Percentiles rank a stretch among this genome's conserved stretches.
These are phyloP conservation scores for Recurvirostra avosetta DNA, from an alignment of 2,113 vertebrate genomes.

Conservation along the genomic window DNA sequence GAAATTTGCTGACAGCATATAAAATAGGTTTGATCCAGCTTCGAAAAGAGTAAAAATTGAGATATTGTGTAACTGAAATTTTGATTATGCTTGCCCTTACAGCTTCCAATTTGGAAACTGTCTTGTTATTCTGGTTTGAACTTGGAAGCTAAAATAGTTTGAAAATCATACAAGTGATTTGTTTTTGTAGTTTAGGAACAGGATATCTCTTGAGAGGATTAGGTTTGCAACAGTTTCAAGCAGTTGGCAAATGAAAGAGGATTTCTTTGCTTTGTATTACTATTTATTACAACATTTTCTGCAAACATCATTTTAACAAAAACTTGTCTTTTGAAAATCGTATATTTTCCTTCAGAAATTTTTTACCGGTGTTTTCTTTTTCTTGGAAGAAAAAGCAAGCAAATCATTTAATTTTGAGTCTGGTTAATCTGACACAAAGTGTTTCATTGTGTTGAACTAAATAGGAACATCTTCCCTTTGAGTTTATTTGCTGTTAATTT, in stretches of 20 bases:
- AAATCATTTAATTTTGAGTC: background rate
- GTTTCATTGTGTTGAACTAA: background rate
- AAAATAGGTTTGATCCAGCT: background rate
- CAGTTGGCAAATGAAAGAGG: conserved; percentile 7
- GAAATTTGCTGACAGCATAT: background rate
- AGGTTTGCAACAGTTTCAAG: background rate
- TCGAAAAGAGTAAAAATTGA: background rate
- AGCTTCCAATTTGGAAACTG: background rate
- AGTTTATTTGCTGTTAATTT: background rate
- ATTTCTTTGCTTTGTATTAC: background rate
- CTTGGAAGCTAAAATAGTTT: background rate
- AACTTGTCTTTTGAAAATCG: background rate
- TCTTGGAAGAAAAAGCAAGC: background rate
- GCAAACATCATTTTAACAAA: background rate
- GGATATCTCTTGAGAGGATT: conserved; percentile 13
- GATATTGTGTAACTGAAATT: background rate
- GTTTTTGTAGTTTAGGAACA: background rate
- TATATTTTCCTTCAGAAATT: background rate
- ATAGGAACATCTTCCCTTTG: background rate
- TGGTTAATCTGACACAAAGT: background rate
- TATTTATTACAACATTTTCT: background rate
- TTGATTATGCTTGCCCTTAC: background rate
- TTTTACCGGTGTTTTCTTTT: background rate
- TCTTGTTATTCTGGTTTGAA: background rate
- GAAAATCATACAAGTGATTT: background rate